Conservation (phyloP, 2,113 vertebrate genomes). For the Charina bottae region DNA sequence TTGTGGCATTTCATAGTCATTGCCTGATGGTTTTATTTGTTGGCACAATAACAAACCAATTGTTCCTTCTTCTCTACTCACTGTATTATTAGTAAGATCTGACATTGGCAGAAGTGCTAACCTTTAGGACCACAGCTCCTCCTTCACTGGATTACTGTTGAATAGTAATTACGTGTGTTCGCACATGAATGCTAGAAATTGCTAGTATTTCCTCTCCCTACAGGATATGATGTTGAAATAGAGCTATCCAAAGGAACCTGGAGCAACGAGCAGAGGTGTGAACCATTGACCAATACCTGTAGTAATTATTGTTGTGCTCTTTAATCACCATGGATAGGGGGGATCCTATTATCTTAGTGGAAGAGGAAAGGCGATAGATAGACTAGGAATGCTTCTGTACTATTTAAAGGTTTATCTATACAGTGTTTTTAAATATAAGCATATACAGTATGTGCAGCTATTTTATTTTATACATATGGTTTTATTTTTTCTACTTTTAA, state of each 20-base stretch:
- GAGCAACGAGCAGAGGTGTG: neutral
- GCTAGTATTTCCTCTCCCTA: neutral
- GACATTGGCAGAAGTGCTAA: neutral
- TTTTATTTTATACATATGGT: neutral
- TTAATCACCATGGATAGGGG: neutral
- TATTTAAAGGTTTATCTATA: neutral
- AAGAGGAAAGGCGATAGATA: neutral
- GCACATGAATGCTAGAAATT: neutral
- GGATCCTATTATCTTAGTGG: neutral
- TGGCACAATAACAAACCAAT: neutral
- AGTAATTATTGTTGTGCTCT: neutral
- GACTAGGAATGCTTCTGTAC: neutral
- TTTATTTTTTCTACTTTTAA: neutral
- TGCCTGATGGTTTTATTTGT: neutral
- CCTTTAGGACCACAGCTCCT: neutral
- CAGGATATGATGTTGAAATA: conserved; percentile 2
- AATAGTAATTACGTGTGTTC: neutral
- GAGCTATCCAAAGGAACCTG: neutral
- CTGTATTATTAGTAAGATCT: neutral
- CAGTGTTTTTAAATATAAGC: neutral
- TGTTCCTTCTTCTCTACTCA: neutral
- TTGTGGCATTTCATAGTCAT: neutral
- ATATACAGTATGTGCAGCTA: neutral
- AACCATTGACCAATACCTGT: neutral
- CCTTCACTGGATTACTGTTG: neutral